Percentiles rank a stretch among this genome's conserved stretches.
Evolutionary conservation across 2,113 vertebrate genomes (phyloP).

Genomic region (Cichladusa arquata): DNA sequence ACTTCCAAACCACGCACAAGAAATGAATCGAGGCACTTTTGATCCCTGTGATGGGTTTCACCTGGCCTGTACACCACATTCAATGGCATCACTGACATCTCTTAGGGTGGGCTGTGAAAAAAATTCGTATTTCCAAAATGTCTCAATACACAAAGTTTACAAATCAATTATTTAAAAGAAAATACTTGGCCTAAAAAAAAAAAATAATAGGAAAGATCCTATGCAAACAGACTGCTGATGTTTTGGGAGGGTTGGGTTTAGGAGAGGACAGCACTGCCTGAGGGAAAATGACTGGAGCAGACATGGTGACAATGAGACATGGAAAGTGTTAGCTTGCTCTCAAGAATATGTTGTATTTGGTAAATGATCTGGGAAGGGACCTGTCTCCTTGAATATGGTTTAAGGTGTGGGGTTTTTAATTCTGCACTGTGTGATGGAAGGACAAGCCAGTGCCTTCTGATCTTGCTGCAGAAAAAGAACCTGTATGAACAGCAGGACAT

Average conservation of each 20-base stretch:
- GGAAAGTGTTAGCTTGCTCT: background rate
- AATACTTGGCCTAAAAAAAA: background rate
- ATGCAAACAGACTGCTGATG: background rate
- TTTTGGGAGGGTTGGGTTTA: background rate
- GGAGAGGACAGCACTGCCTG: background rate
- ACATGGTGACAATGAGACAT: background rate
- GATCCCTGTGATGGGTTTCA: background rate
- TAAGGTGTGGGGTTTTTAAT: background rate
- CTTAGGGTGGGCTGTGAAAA: background rate
- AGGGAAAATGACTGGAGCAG: background rate
- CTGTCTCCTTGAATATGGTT: background rate
- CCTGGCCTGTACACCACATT: background rate
- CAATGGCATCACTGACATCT: background rate
- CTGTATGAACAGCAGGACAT: background rate
- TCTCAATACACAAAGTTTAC: background rate
- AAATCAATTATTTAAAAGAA: background rate
- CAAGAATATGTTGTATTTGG: background rate
- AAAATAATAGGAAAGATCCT: background rate
- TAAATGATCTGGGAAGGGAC: background rate
- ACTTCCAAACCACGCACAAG: background rate
- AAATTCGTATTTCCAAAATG: background rate
- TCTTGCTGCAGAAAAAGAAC: background rate
- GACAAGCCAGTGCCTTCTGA: background rate
- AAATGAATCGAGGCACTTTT: background rate
- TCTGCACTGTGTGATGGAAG: background rate